These are phyloP conservation scores for Microctenopoma lineatum DNA, from an alignment of 2,797 vertebrate genomes.

Conservation along the genomic window DNA sequence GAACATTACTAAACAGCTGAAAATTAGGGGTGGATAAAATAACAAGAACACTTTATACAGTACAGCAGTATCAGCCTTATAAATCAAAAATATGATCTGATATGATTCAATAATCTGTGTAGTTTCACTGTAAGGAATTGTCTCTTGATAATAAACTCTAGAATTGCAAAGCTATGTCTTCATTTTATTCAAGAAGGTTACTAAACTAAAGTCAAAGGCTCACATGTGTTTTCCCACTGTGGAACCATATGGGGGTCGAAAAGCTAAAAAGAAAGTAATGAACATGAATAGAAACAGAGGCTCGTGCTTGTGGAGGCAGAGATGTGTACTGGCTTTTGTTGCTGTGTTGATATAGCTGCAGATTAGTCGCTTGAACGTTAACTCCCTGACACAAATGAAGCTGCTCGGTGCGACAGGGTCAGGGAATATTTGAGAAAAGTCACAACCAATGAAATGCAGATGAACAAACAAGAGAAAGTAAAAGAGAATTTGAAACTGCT, in stretches of 20 bases:
- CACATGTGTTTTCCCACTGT: constrained; percentile 9
- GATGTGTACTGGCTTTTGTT: constrained; percentile 26
- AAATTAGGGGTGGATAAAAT: constrained; percentile 8
- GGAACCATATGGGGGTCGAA: constrained; percentile 8
- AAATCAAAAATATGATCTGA: neutral
- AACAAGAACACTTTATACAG: neutral
- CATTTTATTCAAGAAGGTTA: too few relatives aligned
- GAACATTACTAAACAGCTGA: constrained; percentile 14
- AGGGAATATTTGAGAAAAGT: too few relatives aligned
- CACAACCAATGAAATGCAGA: too few relatives aligned
- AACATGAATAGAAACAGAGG: neutral
- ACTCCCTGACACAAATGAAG: neutral
- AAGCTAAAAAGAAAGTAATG: neutral
- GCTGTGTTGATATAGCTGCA: neutral
- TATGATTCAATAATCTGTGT: neutral
- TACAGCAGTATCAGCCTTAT: neutral
- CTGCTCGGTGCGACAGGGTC: neutral
- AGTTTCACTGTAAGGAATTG: too few relatives aligned
- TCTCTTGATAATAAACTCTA: too few relatives aligned
- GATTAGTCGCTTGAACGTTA: too few relatives aligned
- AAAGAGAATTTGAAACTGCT: too few relatives aligned
- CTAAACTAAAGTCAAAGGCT: too few relatives aligned
- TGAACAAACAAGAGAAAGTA: too few relatives aligned
- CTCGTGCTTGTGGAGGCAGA: neutral
- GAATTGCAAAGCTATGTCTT: too few relatives aligned